Base-by-base conservation (phyloP, 2,888 invertebrate species). In the Crepidodera aurea region DNA sequence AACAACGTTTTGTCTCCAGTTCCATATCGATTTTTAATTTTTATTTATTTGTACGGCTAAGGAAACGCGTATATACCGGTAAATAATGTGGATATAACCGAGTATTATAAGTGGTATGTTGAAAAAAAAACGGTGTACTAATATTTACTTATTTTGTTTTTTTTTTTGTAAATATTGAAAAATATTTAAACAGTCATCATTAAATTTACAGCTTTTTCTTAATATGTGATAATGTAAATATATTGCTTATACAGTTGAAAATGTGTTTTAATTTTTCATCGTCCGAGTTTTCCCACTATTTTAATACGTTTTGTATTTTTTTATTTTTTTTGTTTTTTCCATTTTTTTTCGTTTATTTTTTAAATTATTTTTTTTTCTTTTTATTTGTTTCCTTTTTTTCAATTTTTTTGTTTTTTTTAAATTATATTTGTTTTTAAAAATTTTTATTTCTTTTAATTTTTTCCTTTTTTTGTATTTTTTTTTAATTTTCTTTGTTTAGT, bases 211-310 rank as follows among this genome's bases (percentile, higher is more conserved):
- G 66, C 61, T 69, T 71, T 70, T 70, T 70, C 72, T 66, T 69
- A 69, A 70, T 69, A 72, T 72, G 72, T 72, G 72, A 72, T 72
- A 72, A 71, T 72, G 70, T 72, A 72, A 70, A 72, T 57, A 68
- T 68, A 69, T 63, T 65, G 65, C 65, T 62, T 62, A 62, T 51
- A 58, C 37, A 51, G 44, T 56, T 54, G 8, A 37, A 25, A 12
- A 10, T 25, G 22, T 46, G 19, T 16, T 15, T 58, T 58, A 4
- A 22, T 22, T 22, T 22, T 22, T 22, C n/a, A n/a, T n/a, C n/a
- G n/a, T n/a, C n/a, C n/a, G n/a, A n/a, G n/a, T n/a, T n/a, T n/a
- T n/a, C n/a, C n/a, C n/a, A n/a, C n/a, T n/a, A n/a, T n/a, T n/a
- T n/a, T n/a, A n/a, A n/a, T n/a, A n/a, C n/a, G n/a, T n/a, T n/a